phyloP scores from a whole-genome alignment of 2,113 vertebrate genomes.

The Cervus canadensis region DNA sequence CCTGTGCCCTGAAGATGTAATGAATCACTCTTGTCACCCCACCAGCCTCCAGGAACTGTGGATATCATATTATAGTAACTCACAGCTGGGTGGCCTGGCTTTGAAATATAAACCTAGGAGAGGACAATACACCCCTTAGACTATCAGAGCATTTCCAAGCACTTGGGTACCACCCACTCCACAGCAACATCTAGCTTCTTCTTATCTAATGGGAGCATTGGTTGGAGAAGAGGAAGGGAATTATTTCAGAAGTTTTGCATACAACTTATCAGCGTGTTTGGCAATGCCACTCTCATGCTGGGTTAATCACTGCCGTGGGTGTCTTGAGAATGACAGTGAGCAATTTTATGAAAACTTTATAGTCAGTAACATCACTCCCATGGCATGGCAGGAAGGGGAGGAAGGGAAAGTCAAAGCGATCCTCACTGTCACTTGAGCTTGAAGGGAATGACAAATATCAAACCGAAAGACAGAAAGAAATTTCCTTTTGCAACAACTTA shows the following conservation, averaged over 20 bases:
- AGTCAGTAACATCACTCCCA: conserved; percentile 38
- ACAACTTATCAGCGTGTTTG: conserved; percentile 10
- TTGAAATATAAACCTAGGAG: neutral
- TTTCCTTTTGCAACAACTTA: neutral
- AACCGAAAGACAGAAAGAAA: neutral
- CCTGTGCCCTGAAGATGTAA: neutral
- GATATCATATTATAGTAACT: neutral
- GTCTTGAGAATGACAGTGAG: conserved; percentile 34
- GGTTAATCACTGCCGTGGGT: conserved; percentile 39
- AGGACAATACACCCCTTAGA: neutral
- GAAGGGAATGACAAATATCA: neutral
- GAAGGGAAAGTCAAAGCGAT: neutral
- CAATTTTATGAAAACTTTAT: conserved; percentile 41
- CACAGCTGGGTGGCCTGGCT: neutral
- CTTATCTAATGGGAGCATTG: neutral
- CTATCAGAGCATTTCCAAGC: neutral
- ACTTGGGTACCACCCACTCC: neutral
- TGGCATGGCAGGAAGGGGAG: neutral
- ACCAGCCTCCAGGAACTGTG: neutral
- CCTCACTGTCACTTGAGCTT: neutral
- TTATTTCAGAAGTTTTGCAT: conserved; percentile 41
- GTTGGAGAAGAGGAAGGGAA: neutral
- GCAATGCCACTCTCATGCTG: neutral
- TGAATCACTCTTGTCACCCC: neutral
- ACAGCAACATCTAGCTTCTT: neutral